Evolutionary conservation across 2,888 invertebrate species (phyloP), one percentile per base, ranked within the genome.

Genomic region (Prosopocoilus inquinatus): DNA sequence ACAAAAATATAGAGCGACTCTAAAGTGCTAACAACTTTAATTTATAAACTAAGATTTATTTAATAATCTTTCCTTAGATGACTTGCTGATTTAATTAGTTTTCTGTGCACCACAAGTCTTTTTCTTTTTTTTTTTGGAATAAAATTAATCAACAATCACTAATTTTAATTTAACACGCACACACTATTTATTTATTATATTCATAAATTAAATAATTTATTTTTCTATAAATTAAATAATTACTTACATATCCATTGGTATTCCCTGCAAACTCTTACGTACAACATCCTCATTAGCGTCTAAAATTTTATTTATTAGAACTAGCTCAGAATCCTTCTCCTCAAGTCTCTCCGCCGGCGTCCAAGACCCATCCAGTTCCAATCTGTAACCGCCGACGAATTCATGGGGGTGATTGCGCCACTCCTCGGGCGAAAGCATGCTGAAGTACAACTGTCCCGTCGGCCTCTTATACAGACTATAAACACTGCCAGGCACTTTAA

Each of bases 381-480:
- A 76, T 66, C 84, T 79, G 71, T 81, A 90, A 15, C 86, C 84
- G 9, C 87, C 89, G 44, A 86, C 70, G 70, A 80, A 87, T 46
- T 76, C 74, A 65, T 89, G 87, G 3, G 84, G 81, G 56, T 82
- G 80, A 12, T 77, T 75, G 41, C 71, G 63, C 90, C 90, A 91
- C 74, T 91, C 90, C 85, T 89, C 69, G 65, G 89, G 89, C 47
- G 88, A 87, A 16, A 91, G 72, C 80, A 91, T 85, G 44, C 90
- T 88, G 66, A 90, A 86, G 73, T 89, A 90, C 58, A 78, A 78
- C 70, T 88, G 85, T 4, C 88, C 88, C 2, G 84, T 82, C 44
- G 78, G 68, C 67, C 83, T 77, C 68, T 84, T 74, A 72, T 90
- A 91, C 38, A 90, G 77, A 74, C 90, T 86, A 75, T 91, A 91